Evolutionary conservation across 2,113 vertebrate genomes (phyloP), one percentile per base, ranked within the genome.

Genomic region (Lophius piscatorius): DNA sequence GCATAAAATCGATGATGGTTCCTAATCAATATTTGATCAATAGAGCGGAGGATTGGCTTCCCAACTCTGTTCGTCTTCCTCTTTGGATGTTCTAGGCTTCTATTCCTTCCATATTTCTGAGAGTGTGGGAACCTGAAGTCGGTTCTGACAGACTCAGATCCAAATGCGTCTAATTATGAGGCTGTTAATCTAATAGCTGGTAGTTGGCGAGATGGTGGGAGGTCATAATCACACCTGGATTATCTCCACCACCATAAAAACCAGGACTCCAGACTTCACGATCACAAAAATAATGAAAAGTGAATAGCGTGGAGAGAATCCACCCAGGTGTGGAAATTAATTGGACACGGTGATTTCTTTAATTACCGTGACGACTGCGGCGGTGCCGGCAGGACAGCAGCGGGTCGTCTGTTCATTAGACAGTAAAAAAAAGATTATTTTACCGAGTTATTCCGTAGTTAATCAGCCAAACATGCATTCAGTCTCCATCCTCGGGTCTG

Each of bases 151-250:
- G 63, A 48, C 3, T 0, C 63, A 33, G n/a, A 23, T 35, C 46
- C 62, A 36, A 70, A 44, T 45, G 68, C 68, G 57, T 39, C 70
- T 63, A 38, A 73, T 45, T 69, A 67, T 55, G 51, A 51, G 26
- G 68, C 49, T 56, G 58, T 78, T 81, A 48, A 78, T 78, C 56
- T 52, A 28, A 40, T 51, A 63, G 40, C 40, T 41, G 34, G 45
- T 7, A 20, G 21, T 56, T 47, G 44, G 40, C 9, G 14, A 11
- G 44, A 8, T 17, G 28, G 20, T n/a, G 40, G 45, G 21, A 22
- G 34, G 40, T 34, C 10, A 31, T 13, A 23, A 38, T 63, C 22
- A 35, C 45, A 44, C 46, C 45, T 52, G 49, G 44, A 42, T 60
- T 55, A 67, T 13, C 28, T 36, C 44, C 60, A 56, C 7, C 41